Evolutionary conservation across 2,797 vertebrate genomes (phyloP), one percentile per base, ranked within the genome.

Genomic region (Phalloptychus januarius): DNA sequence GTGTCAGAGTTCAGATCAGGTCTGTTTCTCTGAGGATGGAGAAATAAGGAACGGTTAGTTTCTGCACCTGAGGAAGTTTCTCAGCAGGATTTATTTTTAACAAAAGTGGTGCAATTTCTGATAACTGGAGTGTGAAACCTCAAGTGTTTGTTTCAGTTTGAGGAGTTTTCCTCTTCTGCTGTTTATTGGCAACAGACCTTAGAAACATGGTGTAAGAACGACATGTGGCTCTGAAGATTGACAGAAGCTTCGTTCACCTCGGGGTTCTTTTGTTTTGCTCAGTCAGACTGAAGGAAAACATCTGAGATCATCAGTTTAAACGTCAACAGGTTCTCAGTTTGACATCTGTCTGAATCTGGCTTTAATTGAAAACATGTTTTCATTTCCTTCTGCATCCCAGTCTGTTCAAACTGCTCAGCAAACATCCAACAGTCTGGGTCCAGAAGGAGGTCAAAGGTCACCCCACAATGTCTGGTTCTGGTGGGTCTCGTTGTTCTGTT

Each of bases 401-500:
- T 10, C 8, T 69, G 23, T 69, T 20, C 31, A 10, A n/a, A n/a
- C 11, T 72, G 6, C 63, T 48, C 33, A 67, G 18, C 52, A 79
- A 81, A 0, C 44, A 46, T 38, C 33, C 77, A 33, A 3, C 38
- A 4, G 25, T n/a, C 0, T 10, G 72, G 0, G 31, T 18, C 75
- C 38, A 50, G 23, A 3, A 16, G 50, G 36, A 50, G 44, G 45
- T 56, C 72, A 38, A 71, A 65, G 44, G 71, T 78, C 76, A 78
- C 25, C 1, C 25, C 46, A 6, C 74, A 38, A 18, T 7, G 18
- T 10, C 61, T 71, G 72, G 45, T 52, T 7, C 11, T 89, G 74
- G 8, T 82, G 1, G 38, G 83, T 1, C 67, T 90, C 63, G 0
- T n/a, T 20, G 20, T 31, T 11, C 72, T 89, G 1, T 73, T 88